Conservation (phyloP, 2,888 invertebrate species). For the Blastobasis adustella region DNA sequence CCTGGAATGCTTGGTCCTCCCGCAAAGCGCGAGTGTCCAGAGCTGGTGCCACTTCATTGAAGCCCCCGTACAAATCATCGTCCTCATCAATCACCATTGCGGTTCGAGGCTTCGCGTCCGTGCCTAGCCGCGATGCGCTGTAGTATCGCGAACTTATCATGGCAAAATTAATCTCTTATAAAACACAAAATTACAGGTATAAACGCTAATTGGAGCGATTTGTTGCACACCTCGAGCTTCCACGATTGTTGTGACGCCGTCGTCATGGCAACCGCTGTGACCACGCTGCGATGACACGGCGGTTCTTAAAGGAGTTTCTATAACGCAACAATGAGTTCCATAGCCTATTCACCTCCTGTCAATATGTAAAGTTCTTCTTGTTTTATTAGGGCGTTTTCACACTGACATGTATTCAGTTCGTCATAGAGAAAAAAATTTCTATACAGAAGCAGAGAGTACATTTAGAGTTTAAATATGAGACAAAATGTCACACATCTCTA, state of each 20-base stretch:
- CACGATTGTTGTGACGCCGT: conserved; percentile 65
- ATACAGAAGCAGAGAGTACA: too few species aligned
- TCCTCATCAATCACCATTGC: conserved; percentile 66
- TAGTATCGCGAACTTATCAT: conserved; percentile 64
- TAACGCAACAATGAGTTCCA: too few species aligned
- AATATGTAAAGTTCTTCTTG: too few species aligned
- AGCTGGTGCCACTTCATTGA: conserved; percentile 79
- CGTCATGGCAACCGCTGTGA: conserved; percentile 36
- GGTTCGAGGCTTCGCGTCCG: conserved; percentile 53
- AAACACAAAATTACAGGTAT: neutral
- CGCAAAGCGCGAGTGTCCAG: conserved; percentile 80
- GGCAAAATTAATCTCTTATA: conserved; percentile 6
- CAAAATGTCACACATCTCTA: too few species aligned
- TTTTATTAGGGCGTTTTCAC: too few species aligned
- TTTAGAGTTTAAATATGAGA: too few species aligned
- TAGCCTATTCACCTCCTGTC: too few species aligned
- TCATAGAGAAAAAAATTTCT: too few species aligned
- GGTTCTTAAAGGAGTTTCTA: too few species aligned
- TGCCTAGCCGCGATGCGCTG: conserved; percentile 51
- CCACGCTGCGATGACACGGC: neutral
- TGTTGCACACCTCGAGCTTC: neutral
- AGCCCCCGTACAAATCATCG: conserved; percentile 80
- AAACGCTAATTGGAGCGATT: neutral
- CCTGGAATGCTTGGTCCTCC: conserved; percentile 84
- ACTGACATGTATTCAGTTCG: too few species aligned